Conservation (phyloP, 2,797 vertebrate species). For the Tauraco hartlaubi region DNA sequence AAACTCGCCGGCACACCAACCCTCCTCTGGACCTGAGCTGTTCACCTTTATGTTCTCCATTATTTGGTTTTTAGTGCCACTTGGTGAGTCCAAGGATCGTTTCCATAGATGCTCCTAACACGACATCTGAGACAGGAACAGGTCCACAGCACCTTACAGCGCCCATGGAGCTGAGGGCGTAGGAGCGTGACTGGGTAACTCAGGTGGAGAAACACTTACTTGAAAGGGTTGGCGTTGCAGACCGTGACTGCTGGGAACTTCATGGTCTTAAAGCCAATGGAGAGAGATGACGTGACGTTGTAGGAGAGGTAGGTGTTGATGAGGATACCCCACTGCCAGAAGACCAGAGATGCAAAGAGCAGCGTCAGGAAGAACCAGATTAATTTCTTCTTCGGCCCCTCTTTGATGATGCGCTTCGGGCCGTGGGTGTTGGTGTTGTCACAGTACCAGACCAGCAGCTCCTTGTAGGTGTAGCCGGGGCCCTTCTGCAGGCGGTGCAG, state of each 20-base stretch:
- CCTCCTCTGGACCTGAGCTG: not conserved
- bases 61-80: not conserved
- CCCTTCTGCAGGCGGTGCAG: conserved; percentile 87
- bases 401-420: conserved; percentile 84
- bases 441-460: conserved; percentile 87
- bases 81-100: not conserved
- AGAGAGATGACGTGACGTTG: conserved; percentile 80
- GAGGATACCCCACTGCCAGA: conserved; percentile 85
- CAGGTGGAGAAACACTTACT: conserved; percentile 58
- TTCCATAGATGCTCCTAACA: rapidly evolving
- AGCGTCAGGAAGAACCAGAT: conserved; percentile 83
- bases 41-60: not conserved
- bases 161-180: no score
- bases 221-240: conserved; percentile 85
- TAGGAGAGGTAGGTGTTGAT: conserved; percentile 83
- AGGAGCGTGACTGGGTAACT: not conserved
- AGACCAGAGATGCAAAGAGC: conserved; percentile 81
- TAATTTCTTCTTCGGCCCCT: conserved; percentile 85
- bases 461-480: conserved; percentile 84
- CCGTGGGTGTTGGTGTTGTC: conserved; percentile 87
- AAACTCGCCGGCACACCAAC: not conserved
- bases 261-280: conserved; percentile 84
- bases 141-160: not conserved
- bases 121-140: rapidly evolving
- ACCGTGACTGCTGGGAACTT: conserved; percentile 84